A percentile compares a stretch with the other conserved stretches of the same genome.
Conservation (phyloP, 2,113 vertebrate species). For the Centropristis striata region DNA sequence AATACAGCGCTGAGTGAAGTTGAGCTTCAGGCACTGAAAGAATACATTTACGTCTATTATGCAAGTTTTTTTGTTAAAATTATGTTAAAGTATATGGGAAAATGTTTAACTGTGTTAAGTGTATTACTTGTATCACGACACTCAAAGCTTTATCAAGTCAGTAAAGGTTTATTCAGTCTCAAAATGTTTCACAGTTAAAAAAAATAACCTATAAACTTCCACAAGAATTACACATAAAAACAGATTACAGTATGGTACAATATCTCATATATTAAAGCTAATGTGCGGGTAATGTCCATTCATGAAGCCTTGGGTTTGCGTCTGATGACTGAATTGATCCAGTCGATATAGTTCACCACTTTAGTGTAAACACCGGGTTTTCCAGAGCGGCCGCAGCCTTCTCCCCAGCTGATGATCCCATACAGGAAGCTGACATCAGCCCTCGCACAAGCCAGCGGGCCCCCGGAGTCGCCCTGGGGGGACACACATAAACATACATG, state of each 20-base stretch:
- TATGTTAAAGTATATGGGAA: too few relatives aligned
- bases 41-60: too few relatives aligned
- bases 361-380: constrained; percentile 95
- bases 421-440: constrained; percentile 90
- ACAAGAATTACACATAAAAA: constrained; percentile 31
- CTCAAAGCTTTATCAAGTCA: constrained; percentile 41
- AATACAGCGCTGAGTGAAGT: too few relatives aligned
- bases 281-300: constrained; percentile 14
- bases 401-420: constrained; percentile 96
- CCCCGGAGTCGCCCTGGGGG: constrained; percentile 94
- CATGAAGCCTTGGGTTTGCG: constrained; percentile 56
- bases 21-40: too few relatives aligned
- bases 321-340: constrained; percentile 90
- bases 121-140: background rate
- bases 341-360: constrained; percentile 90
- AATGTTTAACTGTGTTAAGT: too few relatives aligned
- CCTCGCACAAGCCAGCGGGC: constrained; percentile 89
- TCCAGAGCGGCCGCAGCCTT: constrained; percentile 88
- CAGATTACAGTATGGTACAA: constrained; percentile 30
- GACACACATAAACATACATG: constrained; percentile 50
- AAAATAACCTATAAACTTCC: constrained; percentile 42
- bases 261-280: constrained; percentile 8
- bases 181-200: constrained; percentile 77
- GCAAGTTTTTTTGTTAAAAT: too few relatives aligned
- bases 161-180: constrained; percentile 73